Conservation (phyloP, 2,888 invertebrate species). For the Lathronympha strigana region DNA sequence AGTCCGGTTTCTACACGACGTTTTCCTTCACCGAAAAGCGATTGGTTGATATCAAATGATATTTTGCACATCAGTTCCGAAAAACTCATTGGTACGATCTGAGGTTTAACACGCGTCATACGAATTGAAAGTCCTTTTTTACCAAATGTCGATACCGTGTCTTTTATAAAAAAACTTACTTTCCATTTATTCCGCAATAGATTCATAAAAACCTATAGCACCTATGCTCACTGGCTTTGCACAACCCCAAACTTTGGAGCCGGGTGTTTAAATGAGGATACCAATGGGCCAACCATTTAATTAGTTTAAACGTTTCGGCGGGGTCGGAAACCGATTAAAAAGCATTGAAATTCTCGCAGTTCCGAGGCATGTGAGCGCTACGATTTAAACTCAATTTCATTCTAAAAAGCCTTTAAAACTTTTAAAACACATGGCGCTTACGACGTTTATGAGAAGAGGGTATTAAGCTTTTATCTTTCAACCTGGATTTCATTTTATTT, state of each 20-base stretch:
- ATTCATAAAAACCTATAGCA: too few species aligned
- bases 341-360: constrained; percentile 19
- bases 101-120: too few species aligned
- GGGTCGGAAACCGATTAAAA: constrained; percentile 33
- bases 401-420: not conserved
- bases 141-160: too few species aligned
- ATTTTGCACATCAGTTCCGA: too few species aligned
- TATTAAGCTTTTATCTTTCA: constrained; percentile 23
- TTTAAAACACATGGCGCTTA: not conserved
- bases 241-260: not conserved
- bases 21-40: too few species aligned
- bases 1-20: too few species aligned
- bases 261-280: constrained; percentile 7
- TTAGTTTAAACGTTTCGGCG: constrained; percentile 30
- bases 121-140: too few species aligned
- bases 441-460: not conserved
- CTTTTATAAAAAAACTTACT: too few species aligned
- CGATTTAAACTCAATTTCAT: not conserved
- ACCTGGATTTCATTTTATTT: constrained; percentile 29
- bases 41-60: too few species aligned
- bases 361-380: constrained; percentile 7
- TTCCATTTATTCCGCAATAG: too few species aligned
- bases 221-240: not conserved
- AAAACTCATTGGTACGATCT: too few species aligned
- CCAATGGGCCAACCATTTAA: constrained; percentile 6